Percentiles rank a stretch among this genome's conserved stretches.
Conservation (phyloP, 2,113 vertebrate genomes). For the Butorides virescens region DNA sequence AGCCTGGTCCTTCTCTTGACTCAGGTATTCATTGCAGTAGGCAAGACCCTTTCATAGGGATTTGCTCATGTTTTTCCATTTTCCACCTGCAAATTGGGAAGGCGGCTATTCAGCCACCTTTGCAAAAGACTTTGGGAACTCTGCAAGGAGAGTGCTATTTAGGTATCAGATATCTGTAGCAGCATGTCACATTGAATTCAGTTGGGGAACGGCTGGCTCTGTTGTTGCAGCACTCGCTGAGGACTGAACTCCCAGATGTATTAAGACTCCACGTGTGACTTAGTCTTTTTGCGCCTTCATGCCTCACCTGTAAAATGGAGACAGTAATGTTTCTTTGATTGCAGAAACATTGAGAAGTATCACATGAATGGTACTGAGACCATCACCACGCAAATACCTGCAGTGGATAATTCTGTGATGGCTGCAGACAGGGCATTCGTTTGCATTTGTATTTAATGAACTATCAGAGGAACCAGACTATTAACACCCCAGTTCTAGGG, state of each 20-base stretch:
- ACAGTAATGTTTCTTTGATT: neutral
- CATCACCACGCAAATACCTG: rapidly evolving
- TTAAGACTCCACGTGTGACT: neutral
- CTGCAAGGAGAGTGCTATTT: neutral
- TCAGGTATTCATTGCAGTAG: neutral
- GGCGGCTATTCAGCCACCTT: neutral
- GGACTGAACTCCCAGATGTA: neutral
- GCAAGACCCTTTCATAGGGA: neutral
- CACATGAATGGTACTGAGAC: neutral
- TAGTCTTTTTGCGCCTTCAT: neutral
- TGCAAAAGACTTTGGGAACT: neutral
- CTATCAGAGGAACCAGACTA: neutral
- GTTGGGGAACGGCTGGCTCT: neutral
- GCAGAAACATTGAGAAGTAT: neutral
- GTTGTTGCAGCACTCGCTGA: neutral
- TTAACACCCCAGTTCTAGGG: neutral
- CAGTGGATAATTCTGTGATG: neutral
- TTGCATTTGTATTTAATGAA: neutral
- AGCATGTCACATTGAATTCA: neutral
- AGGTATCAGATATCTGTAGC: neutral
- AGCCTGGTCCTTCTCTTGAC: neutral
- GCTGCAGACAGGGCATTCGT: neutral
- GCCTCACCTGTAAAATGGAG: neutral
- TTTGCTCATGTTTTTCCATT: neutral
- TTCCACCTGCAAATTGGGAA: neutral